Conservation (phyloP, 53 echinoderm and acorn worm genomes). For the Crossaster papposus region DNA sequence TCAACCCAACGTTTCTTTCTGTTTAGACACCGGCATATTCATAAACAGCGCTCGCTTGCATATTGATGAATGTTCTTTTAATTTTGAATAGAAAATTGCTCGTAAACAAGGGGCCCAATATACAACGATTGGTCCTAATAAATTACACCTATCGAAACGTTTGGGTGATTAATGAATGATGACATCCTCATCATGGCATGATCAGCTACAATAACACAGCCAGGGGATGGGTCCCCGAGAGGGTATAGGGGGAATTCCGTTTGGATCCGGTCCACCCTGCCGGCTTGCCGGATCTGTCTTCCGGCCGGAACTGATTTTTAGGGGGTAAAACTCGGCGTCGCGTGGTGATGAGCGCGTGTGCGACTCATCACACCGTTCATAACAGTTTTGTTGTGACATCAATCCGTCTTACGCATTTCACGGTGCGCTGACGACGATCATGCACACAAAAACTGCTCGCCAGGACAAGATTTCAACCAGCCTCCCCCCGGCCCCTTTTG, state of each 20-base stretch:
- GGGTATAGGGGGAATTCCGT: background rate
- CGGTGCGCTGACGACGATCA: background rate
- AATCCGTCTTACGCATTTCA: conserved; percentile 33
- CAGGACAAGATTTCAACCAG: too few relatives aligned
- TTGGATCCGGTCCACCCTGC: conserved; percentile 48
- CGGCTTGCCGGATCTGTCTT: conserved; percentile 40
- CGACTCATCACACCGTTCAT: conserved; percentile 24
- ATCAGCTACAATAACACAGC: conserved; percentile 40
- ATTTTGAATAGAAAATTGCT: too few relatives aligned
- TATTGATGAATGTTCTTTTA: too few relatives aligned
- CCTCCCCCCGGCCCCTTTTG: too few relatives aligned
- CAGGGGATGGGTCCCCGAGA: background rate
- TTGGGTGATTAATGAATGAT: background rate
- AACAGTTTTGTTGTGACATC: conserved; percentile 51
- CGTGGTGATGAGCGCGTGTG: conserved; percentile 9
- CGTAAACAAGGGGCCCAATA: background rate
- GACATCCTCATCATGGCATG: background rate
- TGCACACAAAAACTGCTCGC: background rate
- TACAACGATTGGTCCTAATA: too few relatives aligned
- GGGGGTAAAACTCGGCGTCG: background rate
- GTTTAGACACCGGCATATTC: too few relatives aligned
- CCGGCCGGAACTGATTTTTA: conserved; percentile 11
- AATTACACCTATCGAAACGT: background rate
- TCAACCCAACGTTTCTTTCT: too few relatives aligned
- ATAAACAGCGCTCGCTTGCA: too few relatives aligned